A percentile compares a stretch with the other conserved stretches of the same genome.
phyloP scores from a whole-genome alignment of 2,797 vertebrate species.

The Labroides dimidiatus region DNA sequence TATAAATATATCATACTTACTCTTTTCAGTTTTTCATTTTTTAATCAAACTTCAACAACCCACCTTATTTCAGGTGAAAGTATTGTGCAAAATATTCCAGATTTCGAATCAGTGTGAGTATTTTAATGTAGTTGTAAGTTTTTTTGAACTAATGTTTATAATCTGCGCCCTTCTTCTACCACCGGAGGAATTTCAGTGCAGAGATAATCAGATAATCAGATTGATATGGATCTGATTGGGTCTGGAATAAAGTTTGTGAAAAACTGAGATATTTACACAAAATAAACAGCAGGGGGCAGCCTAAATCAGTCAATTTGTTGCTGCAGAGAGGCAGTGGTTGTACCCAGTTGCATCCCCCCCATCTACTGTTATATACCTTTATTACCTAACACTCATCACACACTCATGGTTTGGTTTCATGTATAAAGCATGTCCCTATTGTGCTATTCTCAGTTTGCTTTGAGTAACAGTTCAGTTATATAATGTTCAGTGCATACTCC shows the following conservation, averaged over 20 bases:
- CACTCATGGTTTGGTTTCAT: neutral
- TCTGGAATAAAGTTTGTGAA: no score
- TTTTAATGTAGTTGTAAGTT: neutral
- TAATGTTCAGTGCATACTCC: neutral
- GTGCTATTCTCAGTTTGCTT: neutral
- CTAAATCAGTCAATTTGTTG: conserved; percentile 4
- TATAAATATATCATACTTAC: no score
- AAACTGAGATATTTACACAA: conserved; percentile 25
- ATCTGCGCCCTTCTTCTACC: no score
- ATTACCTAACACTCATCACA: neutral
- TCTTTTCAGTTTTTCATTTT: no score
- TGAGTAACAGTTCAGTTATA: neutral
- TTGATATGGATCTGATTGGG: no score
- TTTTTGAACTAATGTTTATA: neutral
- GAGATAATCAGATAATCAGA: no score
- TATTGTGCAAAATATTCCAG: neutral
- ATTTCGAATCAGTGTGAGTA: neutral
- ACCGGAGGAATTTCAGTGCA: neutral
- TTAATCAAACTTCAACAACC: no score
- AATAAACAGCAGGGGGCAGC: conserved; percentile 68
- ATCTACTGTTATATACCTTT: neutral
- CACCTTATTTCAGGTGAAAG: neutral
- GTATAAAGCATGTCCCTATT: neutral
- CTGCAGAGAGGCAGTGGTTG: conserved; percentile 2
- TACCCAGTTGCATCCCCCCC: no score